Evolutionary conservation across 2,113 vertebrate species (phyloP).

Genomic region (Coreoperca whiteheadi): DNA sequence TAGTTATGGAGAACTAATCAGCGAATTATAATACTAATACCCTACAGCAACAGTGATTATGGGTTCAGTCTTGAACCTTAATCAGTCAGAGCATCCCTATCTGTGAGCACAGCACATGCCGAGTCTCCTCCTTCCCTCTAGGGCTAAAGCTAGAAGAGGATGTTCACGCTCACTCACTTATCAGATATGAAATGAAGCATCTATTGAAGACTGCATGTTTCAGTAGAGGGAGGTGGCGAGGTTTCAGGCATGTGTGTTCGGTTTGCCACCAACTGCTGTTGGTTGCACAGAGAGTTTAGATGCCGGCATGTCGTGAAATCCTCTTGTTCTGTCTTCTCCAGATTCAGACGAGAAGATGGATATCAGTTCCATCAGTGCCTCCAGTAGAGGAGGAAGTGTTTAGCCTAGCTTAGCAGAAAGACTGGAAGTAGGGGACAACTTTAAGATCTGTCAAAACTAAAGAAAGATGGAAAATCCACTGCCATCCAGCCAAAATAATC

Average conservation of each 20-base stretch:
- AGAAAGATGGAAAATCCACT: too few species aligned
- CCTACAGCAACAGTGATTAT: not conserved
- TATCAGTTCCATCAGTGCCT: not conserved
- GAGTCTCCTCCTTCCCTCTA: not conserved
- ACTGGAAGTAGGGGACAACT: not conserved
- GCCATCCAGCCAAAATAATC: too few species aligned
- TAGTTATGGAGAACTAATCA: not conserved
- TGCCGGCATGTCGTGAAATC: too few species aligned
- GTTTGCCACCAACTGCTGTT: conserved; percentile 49
- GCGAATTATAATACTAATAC: not conserved
- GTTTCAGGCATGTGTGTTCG: conserved; percentile 80
- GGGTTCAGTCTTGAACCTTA: not conserved
- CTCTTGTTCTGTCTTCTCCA: not conserved
- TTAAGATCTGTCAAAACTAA: too few species aligned
- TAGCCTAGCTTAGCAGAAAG: not conserved
- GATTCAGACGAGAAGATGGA: not conserved
- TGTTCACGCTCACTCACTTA: conserved; percentile 54
- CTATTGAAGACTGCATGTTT: conserved; percentile 84
- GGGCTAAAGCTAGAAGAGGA: not conserved
- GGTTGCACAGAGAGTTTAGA: not conserved
- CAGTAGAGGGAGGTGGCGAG: conserved; percentile 84
- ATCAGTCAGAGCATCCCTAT: not conserved
- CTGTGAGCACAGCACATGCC: not conserved
- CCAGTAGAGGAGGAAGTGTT: not conserved
- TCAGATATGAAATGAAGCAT: conserved; percentile 80